A percentile compares a stretch with the other conserved stretches of the same genome.
phyloP scores from a whole-genome alignment of 2,888 invertebrate species.

The Aphrophora alni region DNA sequence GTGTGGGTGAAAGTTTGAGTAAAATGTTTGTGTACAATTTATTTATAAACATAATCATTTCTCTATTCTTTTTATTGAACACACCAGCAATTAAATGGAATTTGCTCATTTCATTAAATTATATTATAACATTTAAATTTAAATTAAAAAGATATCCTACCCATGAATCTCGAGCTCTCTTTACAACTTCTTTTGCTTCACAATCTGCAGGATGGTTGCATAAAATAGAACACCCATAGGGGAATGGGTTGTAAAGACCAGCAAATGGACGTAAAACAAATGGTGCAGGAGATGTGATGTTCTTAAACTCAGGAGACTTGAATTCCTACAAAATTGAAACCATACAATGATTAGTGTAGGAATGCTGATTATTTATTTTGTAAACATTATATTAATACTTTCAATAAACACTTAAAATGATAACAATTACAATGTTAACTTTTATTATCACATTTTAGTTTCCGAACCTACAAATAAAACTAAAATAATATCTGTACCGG shows the following conservation, averaged over 20 bases:
- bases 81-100: too few species aligned
- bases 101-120: too few species aligned
- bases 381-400: background rate
- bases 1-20: too few species aligned
- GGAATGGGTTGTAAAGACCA: constrained; percentile 81
- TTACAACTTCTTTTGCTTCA: constrained; percentile 74
- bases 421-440: too few species aligned
- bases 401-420: background rate
- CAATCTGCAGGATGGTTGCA: constrained; percentile 85
- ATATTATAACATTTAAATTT: too few species aligned
- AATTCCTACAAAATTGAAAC: constrained; percentile 27
- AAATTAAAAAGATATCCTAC: constrained; percentile 57
- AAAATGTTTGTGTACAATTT: too few species aligned
- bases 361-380: too few species aligned
- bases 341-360: background rate
- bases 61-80: too few species aligned
- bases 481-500: too few species aligned
- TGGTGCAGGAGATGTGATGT: constrained; percentile 73
- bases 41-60: too few species aligned
- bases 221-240: constrained; percentile 78
- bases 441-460: too few species aligned
- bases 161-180: constrained; percentile 74
- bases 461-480: too few species aligned
- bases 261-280: constrained; percentile 79
- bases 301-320: constrained; percentile 60